Evolutionary conservation across 2,888 invertebrate genomes (phyloP), one percentile per base, ranked within the genome.

Genomic region (Malachius bipustulatus): DNA sequence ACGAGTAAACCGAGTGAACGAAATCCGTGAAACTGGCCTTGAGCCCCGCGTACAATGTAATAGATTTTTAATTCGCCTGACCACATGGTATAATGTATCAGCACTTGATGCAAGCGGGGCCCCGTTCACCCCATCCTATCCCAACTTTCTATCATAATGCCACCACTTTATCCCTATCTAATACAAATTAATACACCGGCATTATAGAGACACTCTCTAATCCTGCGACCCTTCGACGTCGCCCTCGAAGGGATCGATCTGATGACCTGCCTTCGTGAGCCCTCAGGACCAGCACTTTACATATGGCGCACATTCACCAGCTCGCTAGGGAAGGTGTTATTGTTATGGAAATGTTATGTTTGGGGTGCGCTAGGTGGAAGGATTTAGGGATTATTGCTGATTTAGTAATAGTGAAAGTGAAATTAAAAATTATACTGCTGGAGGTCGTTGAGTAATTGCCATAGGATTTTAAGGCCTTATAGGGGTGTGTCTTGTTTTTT

Each of bases 61-160:
- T 61, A 56, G 59, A 58, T 59, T 57, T 60, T 59, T 60, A 60
- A 60, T 60, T 61, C 55, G 56, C 52, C 51, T 54, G 59, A 58
- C 62, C 62, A 62, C 58, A 61, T 62, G 60, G 54, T 55, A 51
- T 52, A 50, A 47, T 52, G 51, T 51, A 41, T 45, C 47, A 26
- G 30, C 24, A 39, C 32, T 33, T 14, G 34, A 32, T 38, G 44
- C 45, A 49, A 49, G 46, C 46, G 48, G 42, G 40, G 41, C 33
- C 36, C 35, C 45, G 49, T 48, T 40, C 42, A 45, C 47, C 49
- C 49, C 43, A 45, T 51, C 50, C 50, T 47, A 51, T 45, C 54
- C 48, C 47, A 57, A 55, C 54, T 56, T 56, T 56, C 54, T 50
- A 50, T 55, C 54, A 56, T 57, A 57, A 56, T 57, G 52, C 56